Evolutionary conservation across 2,888 invertebrate genomes (phyloP).

Genomic region (Athetis lepigone): DNA sequence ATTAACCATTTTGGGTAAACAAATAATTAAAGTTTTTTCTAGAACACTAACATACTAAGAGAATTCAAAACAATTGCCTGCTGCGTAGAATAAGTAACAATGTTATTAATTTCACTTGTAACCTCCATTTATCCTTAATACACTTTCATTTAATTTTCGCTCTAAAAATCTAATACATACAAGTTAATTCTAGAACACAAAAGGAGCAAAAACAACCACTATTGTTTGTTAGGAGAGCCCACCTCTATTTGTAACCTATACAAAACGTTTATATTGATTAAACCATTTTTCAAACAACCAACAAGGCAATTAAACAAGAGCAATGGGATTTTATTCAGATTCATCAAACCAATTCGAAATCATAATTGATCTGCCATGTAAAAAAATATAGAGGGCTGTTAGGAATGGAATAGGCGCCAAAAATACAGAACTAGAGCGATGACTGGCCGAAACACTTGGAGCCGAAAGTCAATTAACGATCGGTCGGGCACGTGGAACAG

Average conservation of each 20-base stretch:
- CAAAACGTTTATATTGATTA: slow-evolving; percentile 79
- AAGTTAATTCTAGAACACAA: slow-evolving; percentile 59
- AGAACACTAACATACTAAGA: slow-evolving; percentile 4
- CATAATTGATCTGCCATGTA: slow-evolving; percentile 90
- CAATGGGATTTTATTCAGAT: slow-evolving; percentile 90
- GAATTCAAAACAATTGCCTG: slow-evolving; percentile 28
- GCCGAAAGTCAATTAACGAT: slow-evolving; percentile 88
- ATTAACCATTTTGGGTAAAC: slow-evolving; percentile 43
- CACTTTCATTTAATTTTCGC: slow-evolving; percentile 14
- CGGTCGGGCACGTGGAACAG: slow-evolving; percentile 81
- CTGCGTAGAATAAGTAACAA: slow-evolving; percentile 12
- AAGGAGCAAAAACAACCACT: slow-evolving; percentile 42
- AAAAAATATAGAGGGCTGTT: slow-evolving; percentile 88
- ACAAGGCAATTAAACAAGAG: slow-evolving; percentile 88
- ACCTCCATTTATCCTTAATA: slow-evolving; percentile 26
- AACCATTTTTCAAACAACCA: slow-evolving; percentile 87
- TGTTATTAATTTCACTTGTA: slow-evolving; percentile 30
- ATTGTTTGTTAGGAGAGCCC: slow-evolving; percentile 55
- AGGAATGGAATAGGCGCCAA: slow-evolving; percentile 88
- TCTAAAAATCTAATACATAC: slow-evolving; percentile 46
- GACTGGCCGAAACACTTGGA: slow-evolving; percentile 87
- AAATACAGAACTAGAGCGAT: slow-evolving; percentile 89
- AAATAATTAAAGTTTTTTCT: slow-evolving; percentile 40
- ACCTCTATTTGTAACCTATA: slow-evolving; percentile 70
- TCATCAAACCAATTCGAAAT: slow-evolving; percentile 90